phyloP scores from a whole-genome alignment of 2,797 vertebrate genomes.

The Ctenopoma multispine region DNA sequence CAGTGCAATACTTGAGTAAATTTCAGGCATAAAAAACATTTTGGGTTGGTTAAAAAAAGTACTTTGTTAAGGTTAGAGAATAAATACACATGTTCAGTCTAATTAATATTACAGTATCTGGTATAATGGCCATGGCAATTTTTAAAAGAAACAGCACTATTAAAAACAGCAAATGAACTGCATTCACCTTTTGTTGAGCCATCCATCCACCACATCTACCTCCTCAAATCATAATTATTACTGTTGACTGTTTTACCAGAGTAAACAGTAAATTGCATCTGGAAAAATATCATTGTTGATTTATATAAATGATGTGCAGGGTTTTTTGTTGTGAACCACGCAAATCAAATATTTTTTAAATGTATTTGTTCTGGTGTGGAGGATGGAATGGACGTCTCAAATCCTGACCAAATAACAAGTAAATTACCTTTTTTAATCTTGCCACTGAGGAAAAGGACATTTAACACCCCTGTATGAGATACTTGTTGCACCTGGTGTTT shows the following conservation, averaged over 20 bases:
- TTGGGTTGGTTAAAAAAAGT: too few species aligned
- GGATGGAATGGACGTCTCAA: not conserved
- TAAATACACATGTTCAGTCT: too few species aligned
- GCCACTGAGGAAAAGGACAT: constrained; percentile 4
- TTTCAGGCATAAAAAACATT: too few species aligned
- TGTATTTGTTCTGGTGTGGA: not conserved
- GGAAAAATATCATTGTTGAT: not conserved
- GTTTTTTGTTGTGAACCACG: not conserved
- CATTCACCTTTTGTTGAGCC: not conserved
- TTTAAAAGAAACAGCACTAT: too few species aligned
- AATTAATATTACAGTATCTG: too few species aligned
- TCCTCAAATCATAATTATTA: too few species aligned
- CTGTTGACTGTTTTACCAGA: too few species aligned
- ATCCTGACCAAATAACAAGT: not conserved
- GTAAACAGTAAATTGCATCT: too few species aligned
- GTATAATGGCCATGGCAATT: too few species aligned
- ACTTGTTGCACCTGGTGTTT: not conserved
- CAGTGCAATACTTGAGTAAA: too few species aligned
- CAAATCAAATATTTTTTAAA: not conserved
- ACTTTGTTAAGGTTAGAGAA: too few species aligned
- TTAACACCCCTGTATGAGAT: not conserved
- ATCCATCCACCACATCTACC: not conserved
- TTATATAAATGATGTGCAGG: not conserved
- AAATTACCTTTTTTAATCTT: constrained; percentile 24
- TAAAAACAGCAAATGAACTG: not conserved